Conservation (phyloP, 37 sponge, comb jelly and placozoan species). For the Ephydatia muelleri region DNA sequence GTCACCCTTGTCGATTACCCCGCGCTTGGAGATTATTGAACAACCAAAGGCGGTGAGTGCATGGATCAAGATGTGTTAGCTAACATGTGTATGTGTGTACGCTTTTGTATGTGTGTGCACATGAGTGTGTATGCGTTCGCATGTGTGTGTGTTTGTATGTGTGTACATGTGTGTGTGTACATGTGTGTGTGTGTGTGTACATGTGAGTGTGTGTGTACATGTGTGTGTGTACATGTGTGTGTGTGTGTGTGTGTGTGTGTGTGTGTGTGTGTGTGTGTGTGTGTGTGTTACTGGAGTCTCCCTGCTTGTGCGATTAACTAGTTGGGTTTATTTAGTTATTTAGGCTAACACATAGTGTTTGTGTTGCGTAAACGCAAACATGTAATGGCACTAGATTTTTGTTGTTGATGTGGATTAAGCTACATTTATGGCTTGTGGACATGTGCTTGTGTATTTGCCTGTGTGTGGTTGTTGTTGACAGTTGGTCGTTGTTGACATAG, state of each 20-base stretch:
- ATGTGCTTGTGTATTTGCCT: neutral
- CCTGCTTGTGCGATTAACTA: too few species aligned
- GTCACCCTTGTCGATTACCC: constrained; percentile 19
- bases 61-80: neutral
- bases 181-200: constrained; percentile 24
- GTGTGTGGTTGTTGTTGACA: constrained; percentile 1
- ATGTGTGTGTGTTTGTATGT: constrained; percentile 46
- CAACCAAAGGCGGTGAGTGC: constrained; percentile 86
- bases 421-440: too few species aligned
- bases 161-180: constrained; percentile 16
- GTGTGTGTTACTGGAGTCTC: neutral
- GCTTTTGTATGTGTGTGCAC: constrained; percentile 66
- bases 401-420: too few species aligned
- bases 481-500: too few species aligned
- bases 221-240: constrained; percentile 3
- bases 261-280: constrained; percentile 8
- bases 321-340: too few species aligned
- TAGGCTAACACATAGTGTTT: neutral
- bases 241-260: constrained; percentile 35
- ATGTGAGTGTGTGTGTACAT: constrained; percentile 15
- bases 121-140: constrained; percentile 8
- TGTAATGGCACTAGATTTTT: too few species aligned
- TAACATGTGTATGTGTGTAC: neutral
- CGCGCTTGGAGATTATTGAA: constrained; percentile 74
- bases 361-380: neutral